Evolutionary conservation across 2,113 vertebrate species (phyloP), one percentile per base, ranked within the genome.

Genomic region (Malurus elegans): DNA sequence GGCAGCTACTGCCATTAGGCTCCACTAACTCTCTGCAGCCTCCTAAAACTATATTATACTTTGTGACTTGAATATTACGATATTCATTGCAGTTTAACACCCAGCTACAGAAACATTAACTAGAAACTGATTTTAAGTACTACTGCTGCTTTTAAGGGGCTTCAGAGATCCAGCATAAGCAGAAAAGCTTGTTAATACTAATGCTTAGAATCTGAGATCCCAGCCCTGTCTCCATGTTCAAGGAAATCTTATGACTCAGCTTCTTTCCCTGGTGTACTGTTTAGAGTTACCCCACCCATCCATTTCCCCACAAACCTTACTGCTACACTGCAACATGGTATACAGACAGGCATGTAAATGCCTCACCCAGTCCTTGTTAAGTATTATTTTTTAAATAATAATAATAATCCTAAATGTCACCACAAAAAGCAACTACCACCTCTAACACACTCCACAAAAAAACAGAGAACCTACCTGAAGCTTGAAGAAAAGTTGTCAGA

Each of bases 201-300:
- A 81, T 34, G 28, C 40, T 87, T 5, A 79, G 48, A 45, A 40
- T 94, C 10, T 8, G 25, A 93, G 78, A 86, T 76, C 54, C 83
- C 72, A 88, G 67, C 32, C 84, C 90, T 69, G 58, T 72, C 60
- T 85, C 70, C 73, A 57, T 53, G 62, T 20, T 81, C 61, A 87
- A 82, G 91, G 29, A 53, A 95, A 91, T n/a, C 51, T 89, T 93
- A 76, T 91, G 91, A 96, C 67, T 97, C 93, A 93, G 92, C 65
- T 90, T 61, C 45, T 93, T 93, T 94, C 93, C 91, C 95, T 81
- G 53, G 86, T 82, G 89, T 85, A 29, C 93, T 62, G 53, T 90
- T 94, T 7, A 36, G 53, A 42, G 57, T 80, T 26, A 96, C 94
- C 89, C 88, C 94, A 96, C 90, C 90, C 93, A 79, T 57, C 38